Conservation (phyloP, 2,888 invertebrate species). For the Chrysodeixis includens region DNA sequence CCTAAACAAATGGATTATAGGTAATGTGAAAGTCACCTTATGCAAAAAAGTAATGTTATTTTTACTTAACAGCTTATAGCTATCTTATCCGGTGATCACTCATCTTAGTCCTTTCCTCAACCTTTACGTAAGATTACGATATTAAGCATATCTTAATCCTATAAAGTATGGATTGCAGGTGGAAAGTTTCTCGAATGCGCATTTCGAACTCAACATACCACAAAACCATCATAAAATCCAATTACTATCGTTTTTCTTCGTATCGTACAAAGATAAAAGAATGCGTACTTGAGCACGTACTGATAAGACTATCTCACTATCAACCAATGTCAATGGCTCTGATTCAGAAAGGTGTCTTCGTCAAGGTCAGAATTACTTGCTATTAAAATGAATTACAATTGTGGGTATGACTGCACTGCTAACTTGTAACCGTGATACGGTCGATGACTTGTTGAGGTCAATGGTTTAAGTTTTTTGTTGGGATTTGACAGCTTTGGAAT, state of each 20-base stretch:
- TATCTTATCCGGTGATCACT: too few species aligned
- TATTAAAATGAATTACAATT: conserved; percentile 1
- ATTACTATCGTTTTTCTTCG: neutral
- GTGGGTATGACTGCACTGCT: neutral
- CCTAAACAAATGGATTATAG: too few species aligned
- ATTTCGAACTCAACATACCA: neutral
- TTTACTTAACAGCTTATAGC: too few species aligned
- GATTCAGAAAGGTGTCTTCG: neutral
- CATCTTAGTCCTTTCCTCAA: too few species aligned
- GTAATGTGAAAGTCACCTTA: too few species aligned
- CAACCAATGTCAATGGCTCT: conserved; percentile 42
- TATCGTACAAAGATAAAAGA: conserved; percentile 19
- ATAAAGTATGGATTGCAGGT: neutral
- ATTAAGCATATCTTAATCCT: neutral
- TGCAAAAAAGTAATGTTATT: too few species aligned
- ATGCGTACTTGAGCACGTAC: conserved; percentile 32
- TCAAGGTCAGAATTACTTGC: conserved; percentile 18
- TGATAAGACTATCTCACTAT: conserved; percentile 33
- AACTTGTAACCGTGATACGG: neutral
- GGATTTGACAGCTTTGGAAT: neutral
- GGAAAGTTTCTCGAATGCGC: neutral
- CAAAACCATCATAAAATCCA: neutral
- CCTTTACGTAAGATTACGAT: neutral
- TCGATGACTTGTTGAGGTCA: conserved; percentile 9
- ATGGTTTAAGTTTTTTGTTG: neutral